phyloP scores from a whole-genome alignment of 2,113 vertebrate species.

The Piprites chloris region DNA sequence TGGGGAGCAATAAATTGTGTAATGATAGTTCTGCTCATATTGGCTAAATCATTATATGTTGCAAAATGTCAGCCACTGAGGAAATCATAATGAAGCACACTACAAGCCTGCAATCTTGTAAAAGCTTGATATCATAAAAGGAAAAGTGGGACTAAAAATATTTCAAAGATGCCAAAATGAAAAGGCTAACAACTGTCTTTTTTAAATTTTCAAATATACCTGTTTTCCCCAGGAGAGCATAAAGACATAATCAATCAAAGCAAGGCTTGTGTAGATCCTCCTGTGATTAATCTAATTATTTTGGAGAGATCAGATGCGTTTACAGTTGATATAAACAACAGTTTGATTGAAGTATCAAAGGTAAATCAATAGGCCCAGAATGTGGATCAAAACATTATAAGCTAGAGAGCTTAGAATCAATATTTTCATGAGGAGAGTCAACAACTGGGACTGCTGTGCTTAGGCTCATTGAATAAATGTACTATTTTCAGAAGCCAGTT shows the following conservation, averaged over 20 bases:
- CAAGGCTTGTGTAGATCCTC: constrained; percentile 7
- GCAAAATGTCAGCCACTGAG: constrained; percentile 44
- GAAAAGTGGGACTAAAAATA: constrained; percentile 14
- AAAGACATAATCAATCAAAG: constrained; percentile 46
- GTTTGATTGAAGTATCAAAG: constrained; percentile 53
- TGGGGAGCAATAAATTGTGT: constrained; percentile 45
- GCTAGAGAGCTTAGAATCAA: constrained; percentile 43
- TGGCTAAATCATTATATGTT: constrained; percentile 43
- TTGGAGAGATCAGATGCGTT: constrained; percentile 14
- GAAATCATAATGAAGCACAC: constrained; percentile 16
- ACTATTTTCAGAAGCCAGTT: constrained; percentile 25
- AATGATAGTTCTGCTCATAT: constrained; percentile 47
- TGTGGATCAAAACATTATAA: constrained; percentile 52
- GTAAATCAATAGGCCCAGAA: constrained; percentile 43
- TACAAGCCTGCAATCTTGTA: not conserved
- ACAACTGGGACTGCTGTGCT: not conserved
- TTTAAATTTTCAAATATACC: constrained; percentile 21
- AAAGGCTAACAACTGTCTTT: constrained; percentile 31
- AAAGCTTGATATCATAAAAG: constrained; percentile 1
- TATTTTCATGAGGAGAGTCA: constrained; percentile 55
- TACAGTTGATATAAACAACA: constrained; percentile 17
- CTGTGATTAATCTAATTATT: constrained; percentile 52
- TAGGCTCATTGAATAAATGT: constrained; percentile 22
- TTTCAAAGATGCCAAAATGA: constrained; percentile 24
- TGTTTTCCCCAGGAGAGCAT: constrained; percentile 9